Evolutionary conservation across 2,797 vertebrate genomes (phyloP).

Genomic region (Alauda arvensis): DNA sequence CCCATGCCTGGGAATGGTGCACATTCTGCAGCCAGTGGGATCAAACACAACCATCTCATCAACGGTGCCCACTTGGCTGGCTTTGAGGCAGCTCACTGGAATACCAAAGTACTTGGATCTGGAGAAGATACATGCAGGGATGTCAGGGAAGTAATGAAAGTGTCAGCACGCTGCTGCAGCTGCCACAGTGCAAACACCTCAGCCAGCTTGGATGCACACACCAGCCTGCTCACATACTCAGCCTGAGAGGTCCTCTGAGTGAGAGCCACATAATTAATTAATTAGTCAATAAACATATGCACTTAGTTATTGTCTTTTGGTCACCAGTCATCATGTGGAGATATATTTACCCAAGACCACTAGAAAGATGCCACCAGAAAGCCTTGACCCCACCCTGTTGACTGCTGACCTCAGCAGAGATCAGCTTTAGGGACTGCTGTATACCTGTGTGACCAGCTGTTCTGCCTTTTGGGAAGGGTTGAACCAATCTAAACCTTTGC

Average conservation of each 20-base stretch:
- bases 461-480: background rate
- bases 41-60: background rate
- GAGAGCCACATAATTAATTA: background rate
- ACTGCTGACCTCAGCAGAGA: background rate
- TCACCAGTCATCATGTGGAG: background rate
- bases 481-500: background rate
- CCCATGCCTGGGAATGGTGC: background rate
- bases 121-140: accelerated
- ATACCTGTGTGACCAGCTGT: background rate
- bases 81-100: background rate
- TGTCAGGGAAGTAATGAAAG: background rate
- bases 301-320: background rate
- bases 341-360: background rate
- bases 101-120: background rate
- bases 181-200: background rate
- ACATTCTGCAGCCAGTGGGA: background rate
- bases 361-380: background rate
- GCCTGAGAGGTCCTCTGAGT: background rate
- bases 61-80: background rate
- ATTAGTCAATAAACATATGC: background rate
- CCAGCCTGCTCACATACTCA: background rate
- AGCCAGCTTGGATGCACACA: background rate
- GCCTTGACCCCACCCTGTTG: background rate
- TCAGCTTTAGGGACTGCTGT: background rate
- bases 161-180: background rate